Evolutionary conservation across 1,140 invertebrate genomes (phyloP), one percentile per base, ranked within the genome.

Genomic region (Brevipalpus yothersi): DNA sequence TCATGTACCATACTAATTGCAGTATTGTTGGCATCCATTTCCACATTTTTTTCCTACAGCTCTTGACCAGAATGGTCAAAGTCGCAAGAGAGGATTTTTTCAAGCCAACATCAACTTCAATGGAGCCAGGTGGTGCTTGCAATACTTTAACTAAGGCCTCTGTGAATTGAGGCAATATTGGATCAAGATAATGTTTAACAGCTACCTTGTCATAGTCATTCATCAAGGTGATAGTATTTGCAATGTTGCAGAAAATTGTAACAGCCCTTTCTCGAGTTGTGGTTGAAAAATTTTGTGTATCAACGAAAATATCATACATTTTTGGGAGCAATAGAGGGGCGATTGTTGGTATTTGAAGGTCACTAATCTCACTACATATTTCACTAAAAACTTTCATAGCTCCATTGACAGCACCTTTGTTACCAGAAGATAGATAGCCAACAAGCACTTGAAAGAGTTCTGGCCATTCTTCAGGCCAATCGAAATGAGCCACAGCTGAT

Each of bases 401-500:
- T 49, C 82, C 82, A 71, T 84, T 80, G 31, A 84, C 80, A 4
- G 80, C 76, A 69, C 69, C 70, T 21, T 68, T 67, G 59, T 75
- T 69, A 1, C 71, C 72, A 65, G 70, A 72, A 54, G 69, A 72
- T 40, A 77, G 72, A 15, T 69, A 81, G 58, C 74, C 75, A 58
- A 84, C 78, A 41, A 86, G 73, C 55, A 83, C 77, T 60, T 81
- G 76, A 65, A 84, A 84, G 4, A 85, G 69, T 43, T 80, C 76
- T 9, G 81, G 77, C 83, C 83, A 86, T 58, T 78, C 72, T 63
- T 83, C 80, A 0, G 83, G 83, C 80, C 83, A 85, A 70, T 86
- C 83, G 73, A 80, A 82, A 62, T 79, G 76, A 0, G 82, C 83
- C 62, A 86, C 83, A 7, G 78, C 77, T 4, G 82, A 81, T 58